Percentiles rank a stretch among this genome's conserved stretches.
Conservation (phyloP, 2,113 vertebrate species). For the Neogale vison region DNA sequence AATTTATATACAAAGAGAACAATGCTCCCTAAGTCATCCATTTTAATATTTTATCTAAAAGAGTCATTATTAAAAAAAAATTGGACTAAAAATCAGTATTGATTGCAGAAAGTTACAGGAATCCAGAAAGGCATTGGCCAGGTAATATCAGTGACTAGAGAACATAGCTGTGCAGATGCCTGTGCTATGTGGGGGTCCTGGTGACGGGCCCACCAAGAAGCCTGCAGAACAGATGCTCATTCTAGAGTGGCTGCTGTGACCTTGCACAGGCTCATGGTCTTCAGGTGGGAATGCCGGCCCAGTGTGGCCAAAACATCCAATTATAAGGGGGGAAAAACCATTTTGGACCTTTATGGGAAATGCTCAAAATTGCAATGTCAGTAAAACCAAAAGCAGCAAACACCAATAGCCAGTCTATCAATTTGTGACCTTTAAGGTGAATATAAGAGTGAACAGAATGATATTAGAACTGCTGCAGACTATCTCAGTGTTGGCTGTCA, state of each 20-base stretch:
- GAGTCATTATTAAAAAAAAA: background rate
- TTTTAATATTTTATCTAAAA: background rate
- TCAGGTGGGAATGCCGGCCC: background rate
- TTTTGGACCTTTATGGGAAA: background rate
- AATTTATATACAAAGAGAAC: background rate
- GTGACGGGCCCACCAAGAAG: background rate
- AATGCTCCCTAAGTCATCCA: background rate
- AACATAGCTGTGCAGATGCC: background rate
- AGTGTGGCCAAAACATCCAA: background rate
- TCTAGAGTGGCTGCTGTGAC: background rate
- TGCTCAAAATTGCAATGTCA: background rate
- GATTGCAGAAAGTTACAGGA: background rate
- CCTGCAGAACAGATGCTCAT: background rate
- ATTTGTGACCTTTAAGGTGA: background rate
- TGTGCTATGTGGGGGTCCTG: accelerated
- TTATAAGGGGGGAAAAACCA: background rate
- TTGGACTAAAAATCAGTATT: background rate
- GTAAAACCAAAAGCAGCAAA: background rate
- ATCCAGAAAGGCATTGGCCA: background rate
- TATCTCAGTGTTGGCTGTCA: background rate
- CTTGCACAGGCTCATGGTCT: background rate
- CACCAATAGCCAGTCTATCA: background rate
- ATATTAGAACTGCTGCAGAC: background rate
- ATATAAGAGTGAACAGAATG: background rate
- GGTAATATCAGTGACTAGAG: background rate